Conservation (phyloP, 1,140 invertebrate species). For the Calephelis virginiensis region DNA sequence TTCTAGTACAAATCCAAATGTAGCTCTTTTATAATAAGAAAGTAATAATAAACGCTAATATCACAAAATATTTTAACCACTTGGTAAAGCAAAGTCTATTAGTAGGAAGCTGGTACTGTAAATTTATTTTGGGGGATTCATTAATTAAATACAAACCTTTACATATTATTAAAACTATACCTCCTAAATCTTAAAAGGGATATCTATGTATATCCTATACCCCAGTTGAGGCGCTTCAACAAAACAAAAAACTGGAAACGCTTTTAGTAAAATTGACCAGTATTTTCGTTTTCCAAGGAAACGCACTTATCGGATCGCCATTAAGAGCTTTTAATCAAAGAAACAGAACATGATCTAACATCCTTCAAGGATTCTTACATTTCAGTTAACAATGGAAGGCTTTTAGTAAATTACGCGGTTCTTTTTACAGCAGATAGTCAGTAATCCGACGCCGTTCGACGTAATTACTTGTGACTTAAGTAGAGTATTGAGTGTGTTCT, state of each 20-base stretch:
- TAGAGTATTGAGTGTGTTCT: conserved; percentile 27
- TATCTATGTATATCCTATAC: too few species aligned
- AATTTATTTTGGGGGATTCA: too few species aligned
- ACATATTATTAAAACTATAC: too few species aligned
- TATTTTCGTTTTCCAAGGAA: not conserved
- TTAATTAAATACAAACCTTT: too few species aligned
- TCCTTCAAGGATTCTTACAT: conserved; percentile 12
- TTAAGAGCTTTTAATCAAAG: conserved; percentile 11
- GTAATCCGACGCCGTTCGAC: conserved; percentile 44
- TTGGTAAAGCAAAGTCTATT: too few species aligned
- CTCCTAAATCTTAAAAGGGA: too few species aligned
- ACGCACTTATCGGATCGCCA: not conserved
- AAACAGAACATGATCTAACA: conserved; percentile 12
- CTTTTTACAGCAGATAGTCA: conserved; percentile 38
- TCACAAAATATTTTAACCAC: too few species aligned
- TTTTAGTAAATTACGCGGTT: conserved; percentile 44
- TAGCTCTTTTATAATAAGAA: too few species aligned
- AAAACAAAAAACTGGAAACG: not conserved
- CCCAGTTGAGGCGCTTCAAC: too few species aligned
- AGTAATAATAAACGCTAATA: too few species aligned
- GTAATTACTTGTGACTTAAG: conserved; percentile 44
- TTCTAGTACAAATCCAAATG: too few species aligned
- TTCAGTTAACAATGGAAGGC: conserved; percentile 38
- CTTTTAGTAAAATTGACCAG: not conserved
- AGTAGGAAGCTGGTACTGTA: too few species aligned